A percentile compares a stretch with the other conserved stretches of the same genome.
phyloP scores from a whole-genome alignment of 64 coral and sea anemone species.

The Montipora cactus region DNA sequence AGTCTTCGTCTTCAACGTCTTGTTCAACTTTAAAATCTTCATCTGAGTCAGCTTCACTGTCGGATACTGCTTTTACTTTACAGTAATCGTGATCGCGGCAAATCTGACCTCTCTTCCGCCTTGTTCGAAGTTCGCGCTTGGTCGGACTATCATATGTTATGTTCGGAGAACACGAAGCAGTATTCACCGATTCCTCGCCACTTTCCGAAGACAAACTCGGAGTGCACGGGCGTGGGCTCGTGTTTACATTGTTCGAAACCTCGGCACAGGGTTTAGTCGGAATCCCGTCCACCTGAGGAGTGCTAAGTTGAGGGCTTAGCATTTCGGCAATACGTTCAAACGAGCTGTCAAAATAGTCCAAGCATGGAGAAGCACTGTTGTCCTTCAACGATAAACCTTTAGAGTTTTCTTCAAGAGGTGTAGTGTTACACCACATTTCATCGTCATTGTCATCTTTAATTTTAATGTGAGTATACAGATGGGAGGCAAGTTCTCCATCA shows the following conservation, averaged over 20 bases:
- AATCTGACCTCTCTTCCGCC: neutral
- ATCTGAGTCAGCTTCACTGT: neutral
- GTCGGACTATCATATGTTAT: neutral
- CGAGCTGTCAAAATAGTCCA: neutral
- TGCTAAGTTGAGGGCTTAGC: neutral
- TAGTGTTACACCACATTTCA: neutral
- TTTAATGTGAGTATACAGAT: constrained; percentile 15
- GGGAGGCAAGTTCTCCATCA: neutral
- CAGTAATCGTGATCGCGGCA: neutral
- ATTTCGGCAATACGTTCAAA: neutral
- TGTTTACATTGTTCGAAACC: neutral
- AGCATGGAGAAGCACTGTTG: neutral
- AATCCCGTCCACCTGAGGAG: neutral
- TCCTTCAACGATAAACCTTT: too few species aligned
- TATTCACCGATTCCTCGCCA: neutral
- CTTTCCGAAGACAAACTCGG: neutral
- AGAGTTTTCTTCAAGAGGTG: neutral
- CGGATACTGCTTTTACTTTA: neutral
- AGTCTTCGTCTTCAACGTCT: neutral
- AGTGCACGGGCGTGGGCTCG: neutral
- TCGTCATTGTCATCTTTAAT: neutral
- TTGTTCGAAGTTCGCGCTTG: neutral
- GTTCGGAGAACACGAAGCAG: neutral
- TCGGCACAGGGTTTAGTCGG: neutral
- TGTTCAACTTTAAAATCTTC: neutral